Conservation (phyloP, 2,888 invertebrate genomes). For the Archips crataeganus region DNA sequence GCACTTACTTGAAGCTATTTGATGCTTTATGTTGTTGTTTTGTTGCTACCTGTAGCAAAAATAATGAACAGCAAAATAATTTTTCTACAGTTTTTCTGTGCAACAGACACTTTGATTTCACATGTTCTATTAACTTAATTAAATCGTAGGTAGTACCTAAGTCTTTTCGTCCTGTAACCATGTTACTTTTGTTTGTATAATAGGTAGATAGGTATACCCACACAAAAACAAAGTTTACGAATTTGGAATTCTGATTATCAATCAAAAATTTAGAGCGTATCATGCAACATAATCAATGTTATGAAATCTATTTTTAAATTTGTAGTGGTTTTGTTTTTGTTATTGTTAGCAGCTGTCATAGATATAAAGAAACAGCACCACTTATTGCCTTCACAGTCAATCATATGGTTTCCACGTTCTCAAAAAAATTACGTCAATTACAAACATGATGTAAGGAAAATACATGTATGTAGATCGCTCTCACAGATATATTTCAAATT, state of each 20-base stretch:
- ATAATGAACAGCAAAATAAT: no score
- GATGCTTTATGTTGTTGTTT: not conserved
- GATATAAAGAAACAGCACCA: slow-evolving; percentile 34
- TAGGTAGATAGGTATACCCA: no score
- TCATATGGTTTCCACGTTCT: slow-evolving; percentile 42
- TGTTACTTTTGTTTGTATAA: no score
- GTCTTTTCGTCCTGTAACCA: no score
- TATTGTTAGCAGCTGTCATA: slow-evolving; percentile 28
- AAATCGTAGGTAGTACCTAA: no score
- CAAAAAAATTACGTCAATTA: slow-evolving; percentile 57
- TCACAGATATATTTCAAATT: slow-evolving; percentile 74
- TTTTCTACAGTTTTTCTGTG: no score
- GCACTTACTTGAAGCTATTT: not conserved
- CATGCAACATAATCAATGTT: not conserved
- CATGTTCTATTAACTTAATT: no score
- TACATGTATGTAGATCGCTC: slow-evolving; percentile 61
- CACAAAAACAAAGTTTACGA: no score
- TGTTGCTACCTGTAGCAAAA: no score
- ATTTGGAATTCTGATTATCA: not conserved
- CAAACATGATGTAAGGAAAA: slow-evolving; percentile 65
- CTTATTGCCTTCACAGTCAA: slow-evolving; percentile 10
- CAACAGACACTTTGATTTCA: no score
- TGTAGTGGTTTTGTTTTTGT: not conserved
- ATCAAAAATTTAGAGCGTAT: slow-evolving; percentile 7
- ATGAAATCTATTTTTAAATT: not conserved